Conservation (phyloP, 2,113 vertebrate genomes). For the Anoura caudifer region DNA sequence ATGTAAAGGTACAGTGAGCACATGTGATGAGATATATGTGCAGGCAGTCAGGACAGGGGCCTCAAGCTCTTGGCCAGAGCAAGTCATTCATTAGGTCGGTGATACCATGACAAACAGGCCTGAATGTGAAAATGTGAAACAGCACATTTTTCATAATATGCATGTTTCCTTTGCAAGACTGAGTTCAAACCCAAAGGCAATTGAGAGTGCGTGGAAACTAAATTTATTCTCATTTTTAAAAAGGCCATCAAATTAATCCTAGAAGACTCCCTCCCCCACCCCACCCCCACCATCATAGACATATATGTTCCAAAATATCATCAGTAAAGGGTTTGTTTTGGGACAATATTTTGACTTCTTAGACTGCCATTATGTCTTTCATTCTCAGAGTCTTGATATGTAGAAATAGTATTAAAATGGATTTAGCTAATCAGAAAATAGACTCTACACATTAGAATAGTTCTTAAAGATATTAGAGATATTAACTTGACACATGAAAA, state of each 20-base stretch:
- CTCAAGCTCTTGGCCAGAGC: neutral
- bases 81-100: neutral
- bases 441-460: slow-evolving; percentile 30
- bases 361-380: slow-evolving; percentile 25
- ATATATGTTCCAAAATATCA: slow-evolving; percentile 1
- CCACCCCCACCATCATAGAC: neutral
- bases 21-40: neutral
- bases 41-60: neutral
- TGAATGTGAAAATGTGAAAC: neutral
- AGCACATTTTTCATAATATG: neutral
- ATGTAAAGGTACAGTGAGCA: neutral
- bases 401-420: slow-evolving; percentile 47
- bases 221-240: slow-evolving; percentile 42
- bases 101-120: neutral
- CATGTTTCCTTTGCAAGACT: neutral
- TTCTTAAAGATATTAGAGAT: slow-evolving; percentile 59
- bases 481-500: slow-evolving; percentile 61
- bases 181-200: slow-evolving; percentile 17
- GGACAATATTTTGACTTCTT: slow-evolving; percentile 68
- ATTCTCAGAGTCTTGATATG: neutral
- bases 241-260: slow-evolving; percentile 36
- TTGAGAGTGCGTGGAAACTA: neutral
- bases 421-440: slow-evolving; percentile 49
- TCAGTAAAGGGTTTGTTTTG: slow-evolving; percentile 34
- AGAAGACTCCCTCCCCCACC: neutral